phyloP scores from a whole-genome alignment of 2,797 vertebrate species.

The Trachops cirrhosus region DNA sequence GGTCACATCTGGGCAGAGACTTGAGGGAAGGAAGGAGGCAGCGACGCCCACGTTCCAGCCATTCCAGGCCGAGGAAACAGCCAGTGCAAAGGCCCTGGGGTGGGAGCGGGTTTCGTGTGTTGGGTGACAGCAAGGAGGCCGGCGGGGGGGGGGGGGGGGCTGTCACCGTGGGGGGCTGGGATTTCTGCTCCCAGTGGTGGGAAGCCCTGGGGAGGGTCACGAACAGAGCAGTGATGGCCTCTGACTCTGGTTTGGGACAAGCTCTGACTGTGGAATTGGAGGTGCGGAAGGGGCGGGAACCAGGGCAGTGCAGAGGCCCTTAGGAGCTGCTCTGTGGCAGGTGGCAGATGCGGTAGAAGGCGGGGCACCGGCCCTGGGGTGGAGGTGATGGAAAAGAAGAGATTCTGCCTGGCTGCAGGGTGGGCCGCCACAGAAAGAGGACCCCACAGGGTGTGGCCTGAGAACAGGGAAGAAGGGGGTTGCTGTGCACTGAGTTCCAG shows the following conservation, averaged over 20 bases:
- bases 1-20: background rate
- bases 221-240: background rate
- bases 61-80: background rate
- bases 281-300: background rate
- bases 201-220: background rate
- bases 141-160: background rate
- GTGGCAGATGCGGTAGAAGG: background rate
- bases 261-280: background rate
- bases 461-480: background rate
- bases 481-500: background rate
- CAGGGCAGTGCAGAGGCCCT: background rate
- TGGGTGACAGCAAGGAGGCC: background rate
- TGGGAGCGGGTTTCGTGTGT: background rate
- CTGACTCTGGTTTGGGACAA: background rate
- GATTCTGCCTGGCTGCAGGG: background rate
- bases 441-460: background rate
- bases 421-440: background rate
- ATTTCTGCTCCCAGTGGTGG: background rate
- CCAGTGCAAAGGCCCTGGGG: background rate
- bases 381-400: background rate
- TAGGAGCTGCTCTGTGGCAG: background rate
- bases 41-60: fast-evolving
- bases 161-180: background rate
- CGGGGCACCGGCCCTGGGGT: fast-evolving
- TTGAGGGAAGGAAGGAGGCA: background rate